phyloP scores from a whole-genome alignment of 1,140 invertebrate genomes.

The Brachionus angularis region DNA sequence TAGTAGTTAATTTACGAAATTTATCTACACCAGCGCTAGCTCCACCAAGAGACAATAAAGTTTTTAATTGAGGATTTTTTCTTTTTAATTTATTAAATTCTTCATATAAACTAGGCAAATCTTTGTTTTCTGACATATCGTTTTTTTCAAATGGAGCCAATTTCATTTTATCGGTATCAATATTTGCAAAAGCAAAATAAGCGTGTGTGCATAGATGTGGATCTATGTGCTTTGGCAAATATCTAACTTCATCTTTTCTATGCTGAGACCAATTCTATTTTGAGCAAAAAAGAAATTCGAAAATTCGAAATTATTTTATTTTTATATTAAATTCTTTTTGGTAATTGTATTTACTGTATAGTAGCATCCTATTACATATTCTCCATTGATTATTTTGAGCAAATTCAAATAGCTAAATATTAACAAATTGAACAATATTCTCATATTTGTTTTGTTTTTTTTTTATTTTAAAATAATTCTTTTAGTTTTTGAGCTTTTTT shows the following conservation, averaged over 20 bases:
- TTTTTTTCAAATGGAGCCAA: conserved; percentile 72
- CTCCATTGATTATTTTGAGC: background rate
- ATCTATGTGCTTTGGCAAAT: conserved; percentile 80
- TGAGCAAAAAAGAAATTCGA: too few species aligned
- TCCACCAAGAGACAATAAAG: conserved; percentile 84
- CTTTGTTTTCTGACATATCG: conserved; percentile 60
- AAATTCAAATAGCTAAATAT: too few species aligned
- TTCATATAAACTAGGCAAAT: conserved; percentile 62
- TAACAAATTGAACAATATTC: too few species aligned
- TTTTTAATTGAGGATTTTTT: conserved; percentile 86
- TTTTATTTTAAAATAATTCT: too few species aligned
- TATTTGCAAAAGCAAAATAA: conserved; percentile 85
- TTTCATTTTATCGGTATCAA: conserved; percentile 67
- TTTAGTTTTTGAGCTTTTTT: too few species aligned
- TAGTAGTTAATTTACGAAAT: conserved; percentile 50
- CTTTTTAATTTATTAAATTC: conserved; percentile 77
- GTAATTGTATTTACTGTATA: conserved; percentile 38
- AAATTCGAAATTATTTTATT: too few species aligned
- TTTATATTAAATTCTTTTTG: too few species aligned
- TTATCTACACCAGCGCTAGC: conserved; percentile 89
- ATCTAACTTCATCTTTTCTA: conserved; percentile 75
- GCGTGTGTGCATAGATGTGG: conserved; percentile 82
- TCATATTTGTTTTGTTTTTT: too few species aligned
- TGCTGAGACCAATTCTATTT: conserved; percentile 83
- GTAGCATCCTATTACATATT: conserved; percentile 42